phyloP scores from a whole-genome alignment of 2,888 invertebrate genomes.

The Serripes groenlandicus region DNA sequence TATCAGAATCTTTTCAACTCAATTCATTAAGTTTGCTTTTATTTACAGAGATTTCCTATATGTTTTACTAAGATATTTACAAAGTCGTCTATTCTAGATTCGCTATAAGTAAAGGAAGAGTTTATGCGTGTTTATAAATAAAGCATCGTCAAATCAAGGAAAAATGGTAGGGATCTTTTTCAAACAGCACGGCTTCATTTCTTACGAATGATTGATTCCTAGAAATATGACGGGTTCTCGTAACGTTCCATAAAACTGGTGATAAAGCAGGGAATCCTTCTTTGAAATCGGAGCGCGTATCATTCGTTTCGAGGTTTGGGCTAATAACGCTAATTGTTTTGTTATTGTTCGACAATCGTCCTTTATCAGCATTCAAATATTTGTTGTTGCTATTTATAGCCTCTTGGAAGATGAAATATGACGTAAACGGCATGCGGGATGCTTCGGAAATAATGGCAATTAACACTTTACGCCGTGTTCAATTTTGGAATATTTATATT shows the following conservation, averaged over 20 bases:
- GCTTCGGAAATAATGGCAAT: conserved; percentile 60
- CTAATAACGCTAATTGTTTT: conserved; percentile 68
- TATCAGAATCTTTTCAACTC: not conserved
- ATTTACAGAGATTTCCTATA: no score
- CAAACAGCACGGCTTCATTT: no score
- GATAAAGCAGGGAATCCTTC: conserved; percentile 54
- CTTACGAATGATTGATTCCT: conserved; percentile 50
- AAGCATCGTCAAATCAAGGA: no score
- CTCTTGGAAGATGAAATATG: conserved; percentile 48
- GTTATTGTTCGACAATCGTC: conserved; percentile 49
- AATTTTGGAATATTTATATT: no score
- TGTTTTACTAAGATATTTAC: no score
- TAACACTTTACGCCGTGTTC: conserved; percentile 38
- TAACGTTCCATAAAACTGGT: conserved; percentile 47
- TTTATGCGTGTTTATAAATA: no score
- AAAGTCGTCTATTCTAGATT: no score
- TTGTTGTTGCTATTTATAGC: conserved; percentile 64
- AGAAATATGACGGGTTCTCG: conserved; percentile 39
- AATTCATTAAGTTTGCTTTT: no score
- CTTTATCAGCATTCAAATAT: conserved; percentile 58
- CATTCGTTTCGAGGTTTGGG: conserved; percentile 26
- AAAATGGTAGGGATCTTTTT: no score
- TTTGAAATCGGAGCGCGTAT: conserved; percentile 53
- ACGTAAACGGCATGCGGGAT: conserved; percentile 57
- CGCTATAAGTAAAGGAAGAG: no score